A percentile compares a stretch with the other conserved stretches of the same genome.
These are phyloP conservation scores for Falco cherrug DNA, from an alignment of 2,797 vertebrate species.

Conservation along the genomic window DNA sequence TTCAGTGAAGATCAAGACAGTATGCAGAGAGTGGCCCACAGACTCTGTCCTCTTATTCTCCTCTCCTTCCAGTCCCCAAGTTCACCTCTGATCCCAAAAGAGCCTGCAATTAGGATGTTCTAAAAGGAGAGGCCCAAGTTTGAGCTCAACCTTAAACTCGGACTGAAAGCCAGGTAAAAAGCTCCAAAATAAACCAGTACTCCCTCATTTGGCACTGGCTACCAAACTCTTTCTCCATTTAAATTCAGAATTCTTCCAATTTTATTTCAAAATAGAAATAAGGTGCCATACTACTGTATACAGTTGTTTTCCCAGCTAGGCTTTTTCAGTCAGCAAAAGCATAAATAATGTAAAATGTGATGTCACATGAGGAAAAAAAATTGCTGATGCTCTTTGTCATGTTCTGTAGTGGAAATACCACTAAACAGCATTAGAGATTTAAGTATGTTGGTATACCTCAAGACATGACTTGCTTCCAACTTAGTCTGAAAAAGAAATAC, in stretches of 20 bases:
- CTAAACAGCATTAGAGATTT: background rate
- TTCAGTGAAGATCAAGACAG: background rate
- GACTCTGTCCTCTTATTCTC: background rate
- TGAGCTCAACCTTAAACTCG: background rate
- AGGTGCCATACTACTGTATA: background rate
- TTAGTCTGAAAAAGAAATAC: background rate
- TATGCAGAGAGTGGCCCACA: background rate
- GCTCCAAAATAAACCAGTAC: background rate
- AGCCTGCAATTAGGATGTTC: background rate
- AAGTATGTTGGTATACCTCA: background rate
- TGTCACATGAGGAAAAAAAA: background rate
- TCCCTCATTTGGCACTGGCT: background rate
- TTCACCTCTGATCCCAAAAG: background rate
- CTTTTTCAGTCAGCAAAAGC: background rate
- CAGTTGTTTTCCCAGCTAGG: background rate
- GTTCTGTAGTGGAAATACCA: background rate
- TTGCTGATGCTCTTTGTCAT: background rate
- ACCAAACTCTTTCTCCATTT: background rate
- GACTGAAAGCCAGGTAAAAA: background rate
- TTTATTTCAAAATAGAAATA: background rate
- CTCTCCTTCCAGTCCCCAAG: background rate
- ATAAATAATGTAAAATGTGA: constrained; percentile 21
- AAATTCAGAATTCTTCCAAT: background rate
- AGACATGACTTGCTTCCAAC: background rate
- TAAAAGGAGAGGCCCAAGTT: background rate